Percentiles rank a stretch among this genome's conserved stretches.
phyloP scores from a whole-genome alignment of 2,888 invertebrate species.

The Caenorhabditis afra region DNA sequence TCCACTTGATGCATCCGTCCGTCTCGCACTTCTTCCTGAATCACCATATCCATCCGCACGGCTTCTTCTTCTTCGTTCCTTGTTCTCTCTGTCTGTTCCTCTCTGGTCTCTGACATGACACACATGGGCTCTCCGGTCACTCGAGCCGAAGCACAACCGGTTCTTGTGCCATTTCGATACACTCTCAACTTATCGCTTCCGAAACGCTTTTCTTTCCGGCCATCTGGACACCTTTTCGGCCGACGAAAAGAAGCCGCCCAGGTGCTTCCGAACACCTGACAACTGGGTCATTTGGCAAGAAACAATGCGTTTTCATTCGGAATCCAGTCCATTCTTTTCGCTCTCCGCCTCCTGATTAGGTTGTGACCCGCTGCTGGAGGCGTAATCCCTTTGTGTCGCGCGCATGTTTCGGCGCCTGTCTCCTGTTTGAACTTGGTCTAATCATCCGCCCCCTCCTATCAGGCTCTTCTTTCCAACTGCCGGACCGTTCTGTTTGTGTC shows the following conservation, averaged over 20 bases:
- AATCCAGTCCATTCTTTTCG: constrained; percentile 30
- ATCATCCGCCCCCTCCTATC: constrained; percentile 28
- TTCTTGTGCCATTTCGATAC: constrained; percentile 34
- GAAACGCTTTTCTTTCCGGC: constrained; percentile 16
- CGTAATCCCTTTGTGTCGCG: constrained; percentile 46
- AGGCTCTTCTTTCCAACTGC: constrained; percentile 28
- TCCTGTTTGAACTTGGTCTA: constrained; percentile 42
- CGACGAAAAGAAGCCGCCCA: background rate
- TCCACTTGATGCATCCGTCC: constrained; percentile 43
- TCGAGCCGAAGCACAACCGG: constrained; percentile 33
- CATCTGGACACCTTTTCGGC: constrained; percentile 34
- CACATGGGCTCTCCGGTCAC: constrained; percentile 30
- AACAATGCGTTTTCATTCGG: constrained; percentile 40
- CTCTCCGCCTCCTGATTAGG: constrained; percentile 27
- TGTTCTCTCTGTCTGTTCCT: constrained; percentile 1
- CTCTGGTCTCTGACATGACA: constrained; percentile 39
- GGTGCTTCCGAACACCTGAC: constrained; percentile 34
- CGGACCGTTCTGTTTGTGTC: constrained; percentile 20
- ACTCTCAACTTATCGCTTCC: constrained; percentile 9
- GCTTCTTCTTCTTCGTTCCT: background rate
- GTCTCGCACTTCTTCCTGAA: constrained; percentile 1
- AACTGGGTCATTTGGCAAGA: constrained; percentile 47
- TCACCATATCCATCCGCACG: no score
- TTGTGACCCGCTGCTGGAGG: constrained; percentile 34
- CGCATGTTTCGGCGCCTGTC: constrained; percentile 21